These are phyloP conservation scores for Bergia sp. DNA, from an alignment of 92 coral and sea anemone genomes.

Conservation along the genomic window DNA sequence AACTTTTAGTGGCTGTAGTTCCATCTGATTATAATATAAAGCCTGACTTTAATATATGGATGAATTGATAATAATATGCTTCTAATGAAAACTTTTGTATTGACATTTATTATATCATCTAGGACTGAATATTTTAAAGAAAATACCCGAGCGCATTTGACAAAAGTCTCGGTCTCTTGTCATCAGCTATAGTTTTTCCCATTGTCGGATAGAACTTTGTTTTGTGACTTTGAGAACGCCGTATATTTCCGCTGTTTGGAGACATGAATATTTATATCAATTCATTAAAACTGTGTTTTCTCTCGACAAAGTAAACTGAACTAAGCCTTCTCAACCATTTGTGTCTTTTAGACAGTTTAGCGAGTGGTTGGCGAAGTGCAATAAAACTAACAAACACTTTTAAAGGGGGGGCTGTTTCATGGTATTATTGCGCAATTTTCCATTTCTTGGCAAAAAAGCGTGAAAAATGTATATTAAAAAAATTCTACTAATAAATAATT, in stretches of 20 bases:
- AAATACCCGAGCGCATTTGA: too few species aligned
- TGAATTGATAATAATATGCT: not conserved
- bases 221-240: not conserved
- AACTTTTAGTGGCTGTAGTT: not conserved
- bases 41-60: not conserved
- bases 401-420: too few species aligned
- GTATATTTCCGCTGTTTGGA: not conserved
- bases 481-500: too few species aligned
- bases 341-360: not conserved
- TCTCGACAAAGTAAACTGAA: not conserved
- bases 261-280: not conserved
- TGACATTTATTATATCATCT: too few species aligned
- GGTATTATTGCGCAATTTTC: too few species aligned
- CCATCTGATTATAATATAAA: not conserved
- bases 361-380: not conserved
- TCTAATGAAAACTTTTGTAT: not conserved
- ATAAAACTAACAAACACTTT: not conserved
- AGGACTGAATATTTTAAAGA: too few species aligned
- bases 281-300: not conserved
- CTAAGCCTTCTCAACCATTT: not conserved
- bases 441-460: too few species aligned
- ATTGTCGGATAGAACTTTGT: not conserved
- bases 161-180: too few species aligned
- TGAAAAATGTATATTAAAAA: too few species aligned
- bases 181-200: not conserved